Evolutionary conservation across 2,888 invertebrate genomes (phyloP).

Genomic region (Trachelus troglodyta): DNA sequence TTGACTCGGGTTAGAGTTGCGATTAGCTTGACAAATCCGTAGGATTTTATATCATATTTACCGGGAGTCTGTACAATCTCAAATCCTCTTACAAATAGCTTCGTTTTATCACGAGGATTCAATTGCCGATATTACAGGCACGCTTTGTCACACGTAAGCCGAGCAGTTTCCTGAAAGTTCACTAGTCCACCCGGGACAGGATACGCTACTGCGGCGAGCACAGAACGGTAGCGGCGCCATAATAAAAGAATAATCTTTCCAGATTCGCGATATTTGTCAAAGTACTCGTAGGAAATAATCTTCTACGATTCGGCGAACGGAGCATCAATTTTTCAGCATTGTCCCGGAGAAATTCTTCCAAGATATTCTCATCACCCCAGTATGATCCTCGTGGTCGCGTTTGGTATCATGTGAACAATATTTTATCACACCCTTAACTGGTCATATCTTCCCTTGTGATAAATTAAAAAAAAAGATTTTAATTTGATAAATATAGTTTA

Average conservation of each 20-base stretch:
- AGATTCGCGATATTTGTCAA: slow-evolving; percentile 22
- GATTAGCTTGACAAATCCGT: slow-evolving; percentile 40
- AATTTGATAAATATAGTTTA: not conserved
- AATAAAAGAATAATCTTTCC: slow-evolving; percentile 23
- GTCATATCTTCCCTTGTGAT: not conserved
- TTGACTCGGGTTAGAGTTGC: slow-evolving; percentile 12
- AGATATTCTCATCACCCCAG: not conserved
- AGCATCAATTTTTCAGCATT: slow-evolving; percentile 7
- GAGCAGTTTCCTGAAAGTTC: not conserved
- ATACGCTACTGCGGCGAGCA: not conserved
- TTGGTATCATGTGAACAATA: not conserved
- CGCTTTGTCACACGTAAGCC: slow-evolving; percentile 32
- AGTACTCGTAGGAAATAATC: slow-evolving; percentile 12
- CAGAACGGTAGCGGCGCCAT: not conserved
- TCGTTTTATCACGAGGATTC: slow-evolving; percentile 37
- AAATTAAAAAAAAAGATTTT: not conserved
- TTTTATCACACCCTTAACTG: not conserved
- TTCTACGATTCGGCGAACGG: slow-evolving; percentile 4
- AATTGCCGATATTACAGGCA: slow-evolving; percentile 40
- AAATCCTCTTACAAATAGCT: slow-evolving; percentile 45
- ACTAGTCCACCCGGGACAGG: slow-evolving; percentile 3
- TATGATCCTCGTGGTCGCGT: not conserved
- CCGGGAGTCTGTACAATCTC: slow-evolving; percentile 20
- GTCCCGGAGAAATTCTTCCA: not conserved
- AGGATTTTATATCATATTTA: slow-evolving; percentile 31